These are phyloP conservation scores for Pseudocheirus occidentalis DNA, from an alignment of 2,797 vertebrate genomes.

Conservation along the genomic window DNA sequence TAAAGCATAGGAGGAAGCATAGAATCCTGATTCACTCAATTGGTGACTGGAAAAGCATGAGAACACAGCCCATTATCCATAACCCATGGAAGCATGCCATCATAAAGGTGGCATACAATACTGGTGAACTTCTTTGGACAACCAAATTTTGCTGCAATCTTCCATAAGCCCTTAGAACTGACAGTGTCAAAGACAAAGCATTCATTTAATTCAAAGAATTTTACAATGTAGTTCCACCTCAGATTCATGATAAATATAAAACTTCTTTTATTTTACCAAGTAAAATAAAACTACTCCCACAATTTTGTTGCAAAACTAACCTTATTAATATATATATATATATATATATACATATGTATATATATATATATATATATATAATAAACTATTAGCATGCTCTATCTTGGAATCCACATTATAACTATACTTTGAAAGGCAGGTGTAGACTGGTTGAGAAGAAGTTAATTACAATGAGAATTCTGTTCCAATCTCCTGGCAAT, in stretches of 20 bases:
- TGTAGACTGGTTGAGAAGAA: not conserved
- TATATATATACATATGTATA: too few relatives aligned
- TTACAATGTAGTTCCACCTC: not conserved
- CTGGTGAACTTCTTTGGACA: not conserved
- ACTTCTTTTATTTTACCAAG: not conserved
- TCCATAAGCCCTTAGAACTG: not conserved
- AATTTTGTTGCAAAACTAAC: not conserved
- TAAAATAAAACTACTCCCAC: not conserved
- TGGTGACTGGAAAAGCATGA: not conserved
- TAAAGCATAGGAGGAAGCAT: not conserved
- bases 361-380: too few relatives aligned
- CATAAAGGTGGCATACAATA: not conserved
- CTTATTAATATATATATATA: not conserved
- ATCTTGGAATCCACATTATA: not conserved
- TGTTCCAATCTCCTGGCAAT: not conserved
- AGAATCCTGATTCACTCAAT: not conserved
- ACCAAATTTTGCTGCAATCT: not conserved
- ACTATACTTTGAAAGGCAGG: not conserved
- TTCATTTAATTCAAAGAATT: not conserved
- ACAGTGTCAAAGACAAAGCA: not conserved
- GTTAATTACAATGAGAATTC: not conserved
- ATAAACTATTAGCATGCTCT: not conserved
- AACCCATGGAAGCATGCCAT: not conserved
- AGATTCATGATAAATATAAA: not conserved
- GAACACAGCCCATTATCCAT: not conserved